Evolutionary conservation across 1,140 invertebrate species (phyloP), one percentile per base, ranked within the genome.

Genomic region (Drosophila truncata): DNA sequence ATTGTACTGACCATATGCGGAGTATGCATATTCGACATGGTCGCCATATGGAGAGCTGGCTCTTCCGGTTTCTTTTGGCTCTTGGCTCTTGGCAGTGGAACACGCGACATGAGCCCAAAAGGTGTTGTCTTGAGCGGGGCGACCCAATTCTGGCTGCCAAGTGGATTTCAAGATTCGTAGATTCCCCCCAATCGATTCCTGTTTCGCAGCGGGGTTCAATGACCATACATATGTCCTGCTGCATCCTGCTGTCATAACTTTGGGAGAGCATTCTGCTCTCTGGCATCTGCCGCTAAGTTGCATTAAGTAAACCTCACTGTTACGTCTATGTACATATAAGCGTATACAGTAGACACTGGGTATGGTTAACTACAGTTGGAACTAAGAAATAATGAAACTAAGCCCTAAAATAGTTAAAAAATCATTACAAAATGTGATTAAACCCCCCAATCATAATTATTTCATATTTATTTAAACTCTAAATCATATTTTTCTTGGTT

Each of bases 151-250:
- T 31, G 64, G 64, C 37, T 39, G 57, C 37, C 57, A 42, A 62
- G 37, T 62, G 16, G 11, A 25, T 23, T 25, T 20, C 20, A 13
- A 25, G 35, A 25, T n/a, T 18, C 37, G 33, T 10, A 44, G 63
- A 35, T n/a, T n/a, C n/a, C n/a, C 63, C 63, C 27, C 37, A 66
- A 66, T 70, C 47, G 62, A 70, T 70, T 70, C 62, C 46, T 23
- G 66, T 69, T 70, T 44, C 62, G 35, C 62, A 18, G 18, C 47
- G 3, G 62, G n/a, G 66, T 67, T 70, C 66, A 70, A 70, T 67
- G 66, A 35, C 66, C 66, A 55, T n/a, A n/a, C n/a, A n/a, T n/a
- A 25, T 41, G 54, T 57, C 54, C 54, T 57, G 62, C 54, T 57
- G 62, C 35, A 42, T 67, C 66, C 66, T 66, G 58, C 57, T 60